phyloP scores from a whole-genome alignment of 2,113 vertebrate species.

The Aepyceros melampus region DNA sequence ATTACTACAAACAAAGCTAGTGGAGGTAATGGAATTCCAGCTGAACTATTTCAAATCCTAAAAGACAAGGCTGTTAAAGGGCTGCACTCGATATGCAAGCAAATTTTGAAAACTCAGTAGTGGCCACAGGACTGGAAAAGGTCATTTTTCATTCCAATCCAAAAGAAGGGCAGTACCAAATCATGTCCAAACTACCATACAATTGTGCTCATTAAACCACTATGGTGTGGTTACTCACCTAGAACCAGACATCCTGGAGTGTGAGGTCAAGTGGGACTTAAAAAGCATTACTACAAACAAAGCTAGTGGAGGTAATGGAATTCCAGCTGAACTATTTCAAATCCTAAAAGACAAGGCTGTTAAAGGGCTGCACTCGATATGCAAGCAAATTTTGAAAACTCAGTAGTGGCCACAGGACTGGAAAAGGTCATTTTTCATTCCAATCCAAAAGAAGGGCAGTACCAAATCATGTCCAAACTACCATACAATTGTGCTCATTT shows the following conservation, averaged over 20 bases:
- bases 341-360: background rate
- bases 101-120: background rate
- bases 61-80: background rate
- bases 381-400: background rate
- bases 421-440: background rate
- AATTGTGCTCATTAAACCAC: background rate
- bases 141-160: background rate
- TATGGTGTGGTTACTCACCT: background rate
- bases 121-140: background rate
- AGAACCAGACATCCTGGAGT: background rate
- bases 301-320: background rate
- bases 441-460: background rate
- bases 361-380: background rate
- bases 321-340: background rate
- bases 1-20: background rate
- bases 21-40: background rate
- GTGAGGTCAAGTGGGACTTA: background rate
- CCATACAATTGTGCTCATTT: background rate
- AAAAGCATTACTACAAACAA: background rate
- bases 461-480: background rate
- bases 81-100: background rate
- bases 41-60: background rate
- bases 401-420: background rate
- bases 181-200: background rate
- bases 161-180: background rate